Conservation (phyloP, 2,888 invertebrate genomes). For the Drosophila kambysellisi region DNA sequence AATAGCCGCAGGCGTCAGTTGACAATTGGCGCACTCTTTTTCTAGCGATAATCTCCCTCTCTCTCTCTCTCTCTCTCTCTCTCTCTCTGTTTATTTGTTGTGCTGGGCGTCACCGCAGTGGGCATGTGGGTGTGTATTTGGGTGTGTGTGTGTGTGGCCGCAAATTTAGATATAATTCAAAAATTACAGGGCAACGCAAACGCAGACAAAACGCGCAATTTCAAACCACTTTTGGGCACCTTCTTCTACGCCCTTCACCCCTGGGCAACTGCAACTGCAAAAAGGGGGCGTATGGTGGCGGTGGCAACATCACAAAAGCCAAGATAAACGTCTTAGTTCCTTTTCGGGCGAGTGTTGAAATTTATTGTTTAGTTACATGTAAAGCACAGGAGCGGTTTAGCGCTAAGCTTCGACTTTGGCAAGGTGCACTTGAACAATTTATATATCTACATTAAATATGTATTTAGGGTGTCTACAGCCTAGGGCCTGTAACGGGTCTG, state of each 20-base stretch:
- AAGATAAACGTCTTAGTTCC: constrained; percentile 71
- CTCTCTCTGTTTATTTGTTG: constrained; percentile 1
- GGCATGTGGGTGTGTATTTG: constrained; percentile 10
- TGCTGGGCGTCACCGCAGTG: constrained; percentile 15
- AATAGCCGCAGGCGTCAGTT: constrained; percentile 75
- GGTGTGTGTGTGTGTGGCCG: constrained; percentile 36
- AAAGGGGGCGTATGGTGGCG: constrained; percentile 17
- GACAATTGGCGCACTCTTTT: constrained; percentile 66
- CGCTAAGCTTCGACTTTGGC: not conserved
- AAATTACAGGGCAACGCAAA: constrained; percentile 77
- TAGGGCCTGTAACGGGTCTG: not conserved
- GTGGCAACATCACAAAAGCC: constrained; percentile 40
- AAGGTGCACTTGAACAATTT: not conserved
- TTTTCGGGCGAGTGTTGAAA: constrained; percentile 56
- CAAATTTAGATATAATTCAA: constrained; percentile 77
- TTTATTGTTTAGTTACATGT: constrained; percentile 59
- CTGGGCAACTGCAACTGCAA: constrained; percentile 17
- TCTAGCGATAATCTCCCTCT: not conserved
- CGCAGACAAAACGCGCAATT: constrained; percentile 56
- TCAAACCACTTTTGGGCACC: constrained; percentile 39
- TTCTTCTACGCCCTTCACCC: not conserved
- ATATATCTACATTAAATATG: no score
- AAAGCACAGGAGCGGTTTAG: constrained; percentile 58
- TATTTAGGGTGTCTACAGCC: not conserved
- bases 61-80: not conserved